Percentiles rank a stretch among this genome's conserved stretches.
phyloP scores from a whole-genome alignment of 2,797 vertebrate genomes.

The Pseudochaenichthys georgianus region DNA sequence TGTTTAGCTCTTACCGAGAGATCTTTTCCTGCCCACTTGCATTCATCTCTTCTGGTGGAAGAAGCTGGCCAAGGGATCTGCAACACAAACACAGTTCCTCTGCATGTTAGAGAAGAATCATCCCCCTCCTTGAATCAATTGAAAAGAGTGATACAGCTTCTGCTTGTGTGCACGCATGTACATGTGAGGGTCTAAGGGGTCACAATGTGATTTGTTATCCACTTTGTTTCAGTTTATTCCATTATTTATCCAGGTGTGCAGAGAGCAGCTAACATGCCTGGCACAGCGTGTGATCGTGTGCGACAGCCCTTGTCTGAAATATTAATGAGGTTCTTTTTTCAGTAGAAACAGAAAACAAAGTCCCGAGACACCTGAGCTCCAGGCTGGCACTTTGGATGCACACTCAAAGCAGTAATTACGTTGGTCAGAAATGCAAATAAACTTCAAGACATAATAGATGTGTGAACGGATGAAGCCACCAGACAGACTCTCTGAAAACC shows the following conservation, averaged over 20 bases:
- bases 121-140: slow-evolving; percentile 7
- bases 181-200: slow-evolving; percentile 58
- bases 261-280: slow-evolving; percentile 78
- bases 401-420: slow-evolving; percentile 38
- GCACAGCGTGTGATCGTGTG: slow-evolving; percentile 76
- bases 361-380: slow-evolving; percentile 66
- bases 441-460: slow-evolving; percentile 4
- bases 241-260: slow-evolving; percentile 87
- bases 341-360: slow-evolving; percentile 73
- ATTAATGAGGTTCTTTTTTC: slow-evolving; percentile 80
- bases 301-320: slow-evolving; percentile 81
- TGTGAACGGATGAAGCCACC: slow-evolving; percentile 12
- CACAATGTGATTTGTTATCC: slow-evolving; percentile 79
- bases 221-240: slow-evolving; percentile 84
- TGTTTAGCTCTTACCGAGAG: slow-evolving; percentile 87
- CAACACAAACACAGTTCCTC: slow-evolving; percentile 60
- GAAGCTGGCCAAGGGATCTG: slow-evolving; percentile 96
- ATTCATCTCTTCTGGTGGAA: slow-evolving; percentile 93
- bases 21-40: slow-evolving; percentile 99
- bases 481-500: slow-evolving; percentile 25
- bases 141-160: slow-evolving; percentile 33
- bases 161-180: slow-evolving; percentile 47
- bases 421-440: slow-evolving; percentile 47
- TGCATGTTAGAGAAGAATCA: slow-evolving; percentile 39
- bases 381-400: slow-evolving; percentile 50